phyloP scores from a whole-genome alignment of 37 sponge, comb jelly and placozoan genomes.

The Chondrilla cf. caribensis region DNA sequence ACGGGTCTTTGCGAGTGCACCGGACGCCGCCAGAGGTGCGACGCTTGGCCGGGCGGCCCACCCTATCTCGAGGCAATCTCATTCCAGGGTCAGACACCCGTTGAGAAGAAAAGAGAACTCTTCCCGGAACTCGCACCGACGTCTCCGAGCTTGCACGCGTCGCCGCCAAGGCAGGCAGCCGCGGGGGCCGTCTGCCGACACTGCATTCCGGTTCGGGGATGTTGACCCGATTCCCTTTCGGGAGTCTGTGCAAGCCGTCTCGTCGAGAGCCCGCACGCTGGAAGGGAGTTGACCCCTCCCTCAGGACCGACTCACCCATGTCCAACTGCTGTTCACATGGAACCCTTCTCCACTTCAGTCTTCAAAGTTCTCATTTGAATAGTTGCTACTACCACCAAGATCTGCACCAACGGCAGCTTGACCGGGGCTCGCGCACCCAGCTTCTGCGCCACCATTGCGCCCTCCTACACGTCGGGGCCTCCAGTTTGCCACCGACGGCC shows the following conservation, averaged over 20 bases:
- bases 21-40: constrained; percentile 38
- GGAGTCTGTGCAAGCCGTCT: constrained; percentile 15
- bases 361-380: constrained; percentile 75
- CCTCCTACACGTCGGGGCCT: no score
- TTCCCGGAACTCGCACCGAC: constrained; percentile 33
- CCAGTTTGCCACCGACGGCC: no score
- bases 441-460: no score
- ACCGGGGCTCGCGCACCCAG: constrained; percentile 33
- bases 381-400: constrained; percentile 72
- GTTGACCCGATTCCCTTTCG: constrained; percentile 74
- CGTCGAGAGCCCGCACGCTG: not conserved
- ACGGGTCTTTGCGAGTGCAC: constrained; percentile 45
- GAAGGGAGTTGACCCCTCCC: constrained; percentile 46
- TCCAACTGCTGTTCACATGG: constrained; percentile 70
- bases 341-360: constrained; percentile 63
- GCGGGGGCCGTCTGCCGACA: not conserved
- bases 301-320: constrained; percentile 71
- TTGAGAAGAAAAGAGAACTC: constrained; percentile 59
- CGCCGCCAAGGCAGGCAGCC: not conserved
- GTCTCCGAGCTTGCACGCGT: constrained; percentile 47
- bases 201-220: constrained; percentile 64
- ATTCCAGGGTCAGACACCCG: constrained; percentile 38
- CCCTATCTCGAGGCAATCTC: constrained; percentile 58
- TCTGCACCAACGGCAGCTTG: constrained; percentile 60
- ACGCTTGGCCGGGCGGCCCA: constrained; percentile 41